Base-by-base conservation (phyloP, 2,797 vertebrate genomes). In the Glossophaga mutica region DNA sequence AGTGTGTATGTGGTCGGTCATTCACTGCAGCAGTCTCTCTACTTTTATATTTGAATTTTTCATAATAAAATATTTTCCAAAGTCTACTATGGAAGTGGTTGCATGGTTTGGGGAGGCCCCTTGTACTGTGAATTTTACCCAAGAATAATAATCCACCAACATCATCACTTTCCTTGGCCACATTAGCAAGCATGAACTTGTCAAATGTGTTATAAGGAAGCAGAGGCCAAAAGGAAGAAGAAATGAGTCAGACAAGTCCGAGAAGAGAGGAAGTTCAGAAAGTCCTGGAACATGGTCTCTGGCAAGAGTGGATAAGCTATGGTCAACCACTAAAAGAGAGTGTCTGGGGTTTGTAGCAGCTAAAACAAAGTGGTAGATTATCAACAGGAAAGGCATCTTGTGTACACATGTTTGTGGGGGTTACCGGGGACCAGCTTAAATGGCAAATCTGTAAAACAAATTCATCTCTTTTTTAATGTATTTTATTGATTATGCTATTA, bases 261-360 rank as follows among this genome's bases (percentile, higher is more conserved):
- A 70, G 88, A 93, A 79, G 77, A 70, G 24, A 79, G n/a, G 76
- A 95, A 90, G 14, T 84, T 81, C 62, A 37, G 48, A 73, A 90
- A 91, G 62, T 11, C 39, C n/a, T 84, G 37, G 48, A 79, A 83
- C n/a, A 29, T 32, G 74, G 50, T 67, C 37, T 84, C 70, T n/a
- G 83, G 62, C 65, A 71, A 90, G 19, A 78, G 48, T 79, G 39
- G 44, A 34, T 15, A 73, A 94, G 32, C 29, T 37, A 90, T 29
- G 79, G 24, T 32, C 55, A 67, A 91, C 32, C 82, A 92, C 32
- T 39, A 22, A 89, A 18, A 29, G 32, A 70, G 22, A 71, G 24
- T 18, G 16, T 82, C 68, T 83, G 67, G 24, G 24, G n/a, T 26
- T 78, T 48, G 52, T 14, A 79, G 70, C 39, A 67, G 29, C 24